Percentiles rank a stretch among this genome's conserved stretches.
Evolutionary conservation across 2,888 invertebrate genomes (phyloP).

Genomic region (Polymixis flavicincta): DNA sequence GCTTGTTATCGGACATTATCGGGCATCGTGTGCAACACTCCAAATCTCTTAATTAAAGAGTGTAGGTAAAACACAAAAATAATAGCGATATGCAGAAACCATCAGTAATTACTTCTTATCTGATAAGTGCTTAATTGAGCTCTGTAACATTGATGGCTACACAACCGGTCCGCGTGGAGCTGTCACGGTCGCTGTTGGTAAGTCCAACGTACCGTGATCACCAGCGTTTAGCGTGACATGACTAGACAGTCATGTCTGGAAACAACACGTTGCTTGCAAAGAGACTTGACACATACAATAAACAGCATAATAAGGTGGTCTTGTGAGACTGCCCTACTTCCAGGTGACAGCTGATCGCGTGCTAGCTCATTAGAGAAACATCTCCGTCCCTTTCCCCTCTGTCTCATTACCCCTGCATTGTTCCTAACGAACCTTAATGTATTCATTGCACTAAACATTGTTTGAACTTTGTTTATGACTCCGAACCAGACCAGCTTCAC

Average conservation of each 20-base stretch:
- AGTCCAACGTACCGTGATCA: neutral
- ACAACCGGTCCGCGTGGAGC: neutral
- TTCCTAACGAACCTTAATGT: slow-evolving; percentile 47
- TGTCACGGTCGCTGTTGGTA: neutral
- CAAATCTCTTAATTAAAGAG: slow-evolving; percentile 6
- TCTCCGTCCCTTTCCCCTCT: neutral
- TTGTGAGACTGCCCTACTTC: neutral
- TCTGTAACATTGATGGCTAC: neutral
- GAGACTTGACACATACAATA: neutral
- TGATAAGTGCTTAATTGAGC: neutral
- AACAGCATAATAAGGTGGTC: neutral
- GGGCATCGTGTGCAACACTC: neutral
- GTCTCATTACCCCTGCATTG: neutral
- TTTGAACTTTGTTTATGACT: slow-evolving; percentile 17
- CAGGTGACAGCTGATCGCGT: slow-evolving; percentile 6
- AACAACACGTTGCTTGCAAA: neutral
- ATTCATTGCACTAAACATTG: slow-evolving; percentile 37
- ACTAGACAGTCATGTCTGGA: no score
- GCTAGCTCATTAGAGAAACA: slow-evolving; percentile 22
- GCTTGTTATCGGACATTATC: slow-evolving; percentile 1
- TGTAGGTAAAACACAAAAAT: slow-evolving; percentile 2
- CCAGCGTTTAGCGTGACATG: no score
- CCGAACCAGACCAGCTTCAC: neutral
- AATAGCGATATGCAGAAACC: neutral
- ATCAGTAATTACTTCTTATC: neutral